These are phyloP conservation scores for Hyperoplus lanceolatus DNA, from an alignment of 2,797 vertebrate species.

Conservation along the genomic window DNA sequence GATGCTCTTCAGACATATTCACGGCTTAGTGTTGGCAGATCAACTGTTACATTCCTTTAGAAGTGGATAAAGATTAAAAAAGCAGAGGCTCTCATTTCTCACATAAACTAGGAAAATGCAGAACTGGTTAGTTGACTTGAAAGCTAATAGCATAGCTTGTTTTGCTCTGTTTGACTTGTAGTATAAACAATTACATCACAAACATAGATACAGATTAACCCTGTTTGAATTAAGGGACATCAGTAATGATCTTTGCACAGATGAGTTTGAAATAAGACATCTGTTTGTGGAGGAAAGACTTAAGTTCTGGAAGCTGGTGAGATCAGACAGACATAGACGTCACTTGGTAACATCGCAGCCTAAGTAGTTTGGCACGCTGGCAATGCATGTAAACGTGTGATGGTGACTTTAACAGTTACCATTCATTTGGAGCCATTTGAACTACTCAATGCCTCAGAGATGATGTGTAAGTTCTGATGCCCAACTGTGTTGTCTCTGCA, in stretches of 20 bases:
- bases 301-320: conserved; percentile 31
- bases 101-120: conserved; percentile 40
- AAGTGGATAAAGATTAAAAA: conserved; percentile 61
- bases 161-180: conserved; percentile 51
- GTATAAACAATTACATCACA: conserved; percentile 76
- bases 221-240: conserved; percentile 47
- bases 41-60: conserved; percentile 69
- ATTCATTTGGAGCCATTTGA: conserved; percentile 62
- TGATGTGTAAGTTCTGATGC: conserved; percentile 62
- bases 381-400: conserved; percentile 53
- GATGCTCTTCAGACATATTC: conserved; percentile 58
- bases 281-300: conserved; percentile 37
- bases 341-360: conserved; percentile 46
- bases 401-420: conserved; percentile 65
- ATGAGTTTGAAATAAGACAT: conserved; percentile 52
- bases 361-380: conserved; percentile 44
- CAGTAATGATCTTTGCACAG: conserved; percentile 32
- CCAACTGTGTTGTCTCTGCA: conserved; percentile 38
- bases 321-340: conserved; percentile 52
- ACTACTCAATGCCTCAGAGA: conserved; percentile 41
- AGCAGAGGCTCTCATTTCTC: conserved; percentile 47
- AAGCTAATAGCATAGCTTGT: conserved; percentile 53
- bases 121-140: conserved; percentile 40
- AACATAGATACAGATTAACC: conserved; percentile 48
- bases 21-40: conserved; percentile 67